Base-by-base conservation (phyloP, 1,140 invertebrate species). In the Calycopis cecrops region DNA sequence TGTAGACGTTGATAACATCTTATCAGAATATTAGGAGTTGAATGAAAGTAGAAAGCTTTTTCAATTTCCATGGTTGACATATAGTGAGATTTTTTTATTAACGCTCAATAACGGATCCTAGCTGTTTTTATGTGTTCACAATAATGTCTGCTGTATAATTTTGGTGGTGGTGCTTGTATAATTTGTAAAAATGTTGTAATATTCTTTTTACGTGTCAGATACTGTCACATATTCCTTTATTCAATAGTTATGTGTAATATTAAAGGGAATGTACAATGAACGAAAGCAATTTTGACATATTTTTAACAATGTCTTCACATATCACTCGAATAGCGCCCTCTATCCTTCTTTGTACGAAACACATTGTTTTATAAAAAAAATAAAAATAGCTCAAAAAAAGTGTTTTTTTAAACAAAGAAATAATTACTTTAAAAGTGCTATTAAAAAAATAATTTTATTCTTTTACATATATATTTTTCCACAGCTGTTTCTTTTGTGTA, bases 231-330 rank as follows among this genome's bases (percentile, higher is more conserved):
- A n/a, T n/a, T n/a, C n/a, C n/a, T n/a, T n/a, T n/a, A n/a, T n/a
- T 28, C 21, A 28, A 28, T 28, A 28, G 21, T 2, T 28, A 28
- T 6, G 21, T 28, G 2, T 28, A 3, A 51, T 57, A 48, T 37
- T 18, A 34, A 57, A 38, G 2, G 2, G 21, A 28, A 3, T 28
- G 21, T 28, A 28, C 58, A 54, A 55, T 64, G 50, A 75, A 65
- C 57, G 48, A 67, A 71, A 75, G 69, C 72, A 75, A 75, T 75
- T 35, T 59, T 55, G 51, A 75, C 69, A 75, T 78, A 78, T 72
- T 68, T 28, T 3, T 35, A 66, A 50, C 7, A 58, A 64, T 56
- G 40, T 55, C 47, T 48, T 64, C 63, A 61, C 76, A 79, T 79
- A 79, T 79, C 76, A 76, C 71, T 69, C 35, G 54, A 40, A 52